Base-by-base conservation (phyloP, 1,140 invertebrate genomes). In the Acromyrmex echinatior region DNA sequence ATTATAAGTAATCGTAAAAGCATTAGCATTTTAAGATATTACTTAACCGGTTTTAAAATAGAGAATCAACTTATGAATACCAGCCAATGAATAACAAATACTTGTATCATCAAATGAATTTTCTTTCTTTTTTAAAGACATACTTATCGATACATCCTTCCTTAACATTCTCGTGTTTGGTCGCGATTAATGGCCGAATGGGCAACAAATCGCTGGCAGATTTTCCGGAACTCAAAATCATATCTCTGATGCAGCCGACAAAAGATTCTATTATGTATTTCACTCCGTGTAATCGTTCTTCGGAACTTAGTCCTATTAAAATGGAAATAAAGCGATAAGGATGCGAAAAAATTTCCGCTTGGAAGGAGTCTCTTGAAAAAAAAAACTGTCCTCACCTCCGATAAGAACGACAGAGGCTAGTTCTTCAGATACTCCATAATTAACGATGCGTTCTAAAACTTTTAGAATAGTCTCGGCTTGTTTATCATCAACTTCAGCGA, bases 181-280 rank as follows among this genome's bases (percentile, higher is more conserved):
- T 97, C 0, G 97, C 97, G 86, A 98, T 97, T 12, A 98, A 93
- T 9, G 98, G 97, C 45, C 96, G 97, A 85, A 98, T 98, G 9
- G 97, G 97, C 56, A 98, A 94, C 39, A 98, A 95, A 95, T 98
- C 97, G 31, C 97, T 98, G 0, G 97, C 97, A 1, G 97, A 97
- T 95, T 98, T 98, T 7, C 97, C 97, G 3, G 97, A 98, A 94
- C 97, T 97, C 28, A 99, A 95, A 12, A 98, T 97, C 94, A 99
- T 97, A 91, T 98, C 97, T 92, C 97, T 97, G 82, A 99, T 98
- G 93, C 98, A 99, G 3, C 98, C 98, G 62, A 99, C 98, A 94
- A 99, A 99, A 14, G 98, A 98, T 95, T 98, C 98, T 87, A 98
- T 98, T 56, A 98, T 98, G 92, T 98, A 98, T 94, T 98, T 98